Percentiles rank a stretch among this genome's conserved stretches.
These are phyloP conservation scores for Carposina sasakii DNA, from an alignment of 1,140 invertebrate genomes.

Conservation along the genomic window DNA sequence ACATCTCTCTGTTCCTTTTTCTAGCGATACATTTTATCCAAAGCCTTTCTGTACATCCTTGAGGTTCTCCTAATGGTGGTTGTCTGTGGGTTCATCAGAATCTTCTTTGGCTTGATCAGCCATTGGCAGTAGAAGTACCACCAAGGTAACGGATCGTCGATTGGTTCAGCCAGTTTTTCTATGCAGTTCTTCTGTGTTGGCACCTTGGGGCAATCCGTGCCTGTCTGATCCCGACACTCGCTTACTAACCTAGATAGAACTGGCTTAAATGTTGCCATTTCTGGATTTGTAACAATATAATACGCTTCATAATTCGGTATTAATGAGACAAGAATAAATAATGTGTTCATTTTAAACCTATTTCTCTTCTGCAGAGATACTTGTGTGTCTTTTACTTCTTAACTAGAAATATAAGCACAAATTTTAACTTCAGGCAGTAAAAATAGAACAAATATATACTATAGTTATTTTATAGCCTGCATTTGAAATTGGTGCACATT, in stretches of 20 bases:
- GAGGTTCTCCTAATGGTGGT: constrained; percentile 23
- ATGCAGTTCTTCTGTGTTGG: constrained; percentile 30
- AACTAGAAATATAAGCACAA: too few species aligned
- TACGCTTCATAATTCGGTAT: too few species aligned
- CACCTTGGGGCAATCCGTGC: constrained; percentile 23
- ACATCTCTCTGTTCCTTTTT: constrained; percentile 9
- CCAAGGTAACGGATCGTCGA: constrained; percentile 28
- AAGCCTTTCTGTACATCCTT: constrained; percentile 23
- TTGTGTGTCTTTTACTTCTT: too few species aligned
- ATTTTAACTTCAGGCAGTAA: too few species aligned
- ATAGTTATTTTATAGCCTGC: too few species aligned
- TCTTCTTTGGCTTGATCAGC: constrained; percentile 11
- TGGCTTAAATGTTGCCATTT: too few species aligned
- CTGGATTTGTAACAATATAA: too few species aligned
- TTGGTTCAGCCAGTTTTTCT: constrained; percentile 20
- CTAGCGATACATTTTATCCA: constrained; percentile 16
- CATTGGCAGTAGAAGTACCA: constrained; percentile 36
- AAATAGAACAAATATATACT: too few species aligned
- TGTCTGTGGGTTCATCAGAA: not conserved
- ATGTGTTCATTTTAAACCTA: too few species aligned
- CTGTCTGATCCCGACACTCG: constrained; percentile 16
- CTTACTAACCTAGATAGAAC: constrained; percentile 17
- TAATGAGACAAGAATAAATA: too few species aligned
- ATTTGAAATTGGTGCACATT: too few species aligned
- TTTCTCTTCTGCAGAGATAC: too few species aligned